A percentile compares a stretch with the other conserved stretches of the same genome.
Evolutionary conservation across 2,797 vertebrate species (phyloP).

Genomic region (Chlorospingus flavigularis): DNA sequence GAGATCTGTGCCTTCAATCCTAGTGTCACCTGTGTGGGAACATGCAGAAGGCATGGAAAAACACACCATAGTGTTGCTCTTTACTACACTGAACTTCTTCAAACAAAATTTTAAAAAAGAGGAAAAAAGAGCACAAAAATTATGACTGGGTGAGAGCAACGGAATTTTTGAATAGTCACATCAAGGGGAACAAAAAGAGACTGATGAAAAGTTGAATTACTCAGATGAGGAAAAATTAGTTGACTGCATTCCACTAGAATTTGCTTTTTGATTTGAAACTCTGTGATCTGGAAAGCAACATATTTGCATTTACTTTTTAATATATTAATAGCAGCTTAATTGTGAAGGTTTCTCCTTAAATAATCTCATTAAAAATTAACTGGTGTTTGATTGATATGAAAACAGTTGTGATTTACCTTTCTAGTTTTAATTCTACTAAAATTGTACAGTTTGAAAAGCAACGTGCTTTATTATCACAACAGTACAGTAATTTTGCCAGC

Average conservation of each 20-base stretch:
- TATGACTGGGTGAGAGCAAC: background rate
- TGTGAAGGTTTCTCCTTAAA: slow-evolving; percentile 9
- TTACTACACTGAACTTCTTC: background rate
- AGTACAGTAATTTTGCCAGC: background rate
- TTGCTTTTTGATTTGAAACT: background rate
- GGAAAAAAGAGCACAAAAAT: fast-evolving
- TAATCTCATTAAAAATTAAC: slow-evolving; percentile 9
- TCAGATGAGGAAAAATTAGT: slow-evolving; percentile 21
- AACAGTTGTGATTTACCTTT: background rate
- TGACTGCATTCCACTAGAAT: background rate
- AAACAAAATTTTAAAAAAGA: background rate
- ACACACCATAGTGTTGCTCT: background rate
- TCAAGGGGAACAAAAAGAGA: slow-evolving; percentile 31
- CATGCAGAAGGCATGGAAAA: fast-evolving
- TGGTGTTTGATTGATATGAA: background rate
- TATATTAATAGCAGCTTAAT: slow-evolving; percentile 20
- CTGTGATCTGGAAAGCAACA: slow-evolving; percentile 10
- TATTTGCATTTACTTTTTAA: slow-evolving; percentile 42
- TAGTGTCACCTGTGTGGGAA: background rate
- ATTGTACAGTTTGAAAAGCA: background rate
- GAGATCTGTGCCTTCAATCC: background rate
- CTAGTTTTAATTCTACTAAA: background rate
- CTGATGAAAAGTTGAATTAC: slow-evolving; percentile 30
- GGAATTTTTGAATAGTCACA: slow-evolving; percentile 33
- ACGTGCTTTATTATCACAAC: background rate